Percentiles rank a stretch among this genome's conserved stretches.
phyloP scores from a whole-genome alignment of 2,888 invertebrate species.

The Tetramorium bicarinatum region DNA sequence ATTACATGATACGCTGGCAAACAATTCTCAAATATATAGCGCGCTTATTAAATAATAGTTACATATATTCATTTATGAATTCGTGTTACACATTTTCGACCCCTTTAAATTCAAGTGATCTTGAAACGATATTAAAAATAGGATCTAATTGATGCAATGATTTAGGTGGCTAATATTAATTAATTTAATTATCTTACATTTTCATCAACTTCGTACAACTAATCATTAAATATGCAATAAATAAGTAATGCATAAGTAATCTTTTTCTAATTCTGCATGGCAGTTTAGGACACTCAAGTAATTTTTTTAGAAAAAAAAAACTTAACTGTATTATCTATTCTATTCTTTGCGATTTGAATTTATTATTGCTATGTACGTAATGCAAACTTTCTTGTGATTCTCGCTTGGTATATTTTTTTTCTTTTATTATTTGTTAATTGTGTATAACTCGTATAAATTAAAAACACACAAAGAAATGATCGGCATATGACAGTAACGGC shows the following conservation, averaged over 20 bases:
- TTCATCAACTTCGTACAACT: not conserved
- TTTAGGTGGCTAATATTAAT: conserved; percentile 12
- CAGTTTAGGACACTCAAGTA: not conserved
- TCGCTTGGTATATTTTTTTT: not conserved
- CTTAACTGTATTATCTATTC: not conserved
- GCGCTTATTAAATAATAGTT: conserved; percentile 7
- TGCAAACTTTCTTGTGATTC: conserved; percentile 15
- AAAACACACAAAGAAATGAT: conserved; percentile 20
- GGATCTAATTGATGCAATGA: not conserved
- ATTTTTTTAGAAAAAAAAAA: conserved; percentile 1
- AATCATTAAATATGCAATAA: conserved; percentile 22
- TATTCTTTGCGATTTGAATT: not conserved
- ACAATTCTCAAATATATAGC: not conserved
- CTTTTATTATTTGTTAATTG: conserved; percentile 5
- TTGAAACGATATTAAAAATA: conserved; percentile 1
- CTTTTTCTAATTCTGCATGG: not conserved
- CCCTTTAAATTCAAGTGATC: not conserved
- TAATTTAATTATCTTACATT: conserved; percentile 16
- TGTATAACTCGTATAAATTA: not conserved
- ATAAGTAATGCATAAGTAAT: conserved; percentile 5
- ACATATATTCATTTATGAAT: conserved; percentile 34
- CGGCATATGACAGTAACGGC: conserved; percentile 32
- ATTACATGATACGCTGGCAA: not conserved
- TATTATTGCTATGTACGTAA: conserved; percentile 14
- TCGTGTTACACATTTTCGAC: not conserved